Percentiles rank a stretch among this genome's conserved stretches.
phyloP scores from a whole-genome alignment of 2,113 vertebrate species.

The Misgurnus mizolepis region DNA sequence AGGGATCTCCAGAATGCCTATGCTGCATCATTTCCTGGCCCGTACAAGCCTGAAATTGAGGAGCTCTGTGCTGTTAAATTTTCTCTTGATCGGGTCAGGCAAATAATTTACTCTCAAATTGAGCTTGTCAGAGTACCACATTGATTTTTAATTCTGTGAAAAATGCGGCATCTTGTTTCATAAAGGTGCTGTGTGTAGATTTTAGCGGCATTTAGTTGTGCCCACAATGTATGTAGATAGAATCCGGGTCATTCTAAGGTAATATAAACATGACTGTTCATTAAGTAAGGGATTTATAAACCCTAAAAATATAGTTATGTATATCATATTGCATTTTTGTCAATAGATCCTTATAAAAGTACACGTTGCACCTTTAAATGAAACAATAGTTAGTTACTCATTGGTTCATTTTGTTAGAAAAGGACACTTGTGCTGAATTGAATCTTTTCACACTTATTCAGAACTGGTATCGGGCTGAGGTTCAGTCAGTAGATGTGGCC shows the following conservation, averaged over 20 bases:
- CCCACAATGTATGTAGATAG: too few species aligned
- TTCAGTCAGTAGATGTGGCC: constrained; percentile 71
- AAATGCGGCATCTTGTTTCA: too few species aligned
- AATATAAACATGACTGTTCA: too few species aligned
- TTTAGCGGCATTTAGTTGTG: too few species aligned
- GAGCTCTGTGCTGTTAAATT: constrained; percentile 86
- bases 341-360: too few species aligned
- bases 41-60: constrained; percentile 75
- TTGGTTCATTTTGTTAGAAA: not conserved
- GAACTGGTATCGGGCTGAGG: constrained; percentile 86
- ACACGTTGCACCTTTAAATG: not conserved
- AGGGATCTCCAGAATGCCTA: constrained; percentile 74
- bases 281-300: too few species aligned
- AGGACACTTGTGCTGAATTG: not conserved
- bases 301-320: too few species aligned
- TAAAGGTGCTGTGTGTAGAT: too few species aligned
- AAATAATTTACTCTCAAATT: not conserved
- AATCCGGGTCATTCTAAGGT: too few species aligned
- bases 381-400: not conserved
- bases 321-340: too few species aligned
- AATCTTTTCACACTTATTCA: constrained; percentile 52
- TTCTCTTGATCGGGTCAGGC: constrained; percentile 81
- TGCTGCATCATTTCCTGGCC: constrained; percentile 22
- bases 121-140: not conserved
- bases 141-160: not conserved